Percentiles rank a stretch among this genome's conserved stretches.
Evolutionary conservation across 2,888 invertebrate species (phyloP).

Genomic region (Ametastegia equiseti): DNA sequence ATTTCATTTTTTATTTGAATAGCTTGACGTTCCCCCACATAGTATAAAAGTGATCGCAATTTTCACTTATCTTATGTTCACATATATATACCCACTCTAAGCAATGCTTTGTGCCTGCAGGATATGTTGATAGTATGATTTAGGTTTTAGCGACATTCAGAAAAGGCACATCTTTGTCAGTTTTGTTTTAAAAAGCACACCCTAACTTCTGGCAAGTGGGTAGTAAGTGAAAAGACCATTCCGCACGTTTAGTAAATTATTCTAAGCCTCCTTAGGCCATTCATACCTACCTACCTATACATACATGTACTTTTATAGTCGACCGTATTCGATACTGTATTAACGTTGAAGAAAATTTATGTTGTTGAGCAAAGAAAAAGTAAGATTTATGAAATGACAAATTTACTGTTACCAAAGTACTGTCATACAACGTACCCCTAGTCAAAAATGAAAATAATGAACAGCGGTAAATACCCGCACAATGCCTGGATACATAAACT

Average conservation of each 20-base stretch:
- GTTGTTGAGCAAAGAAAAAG: slow-evolving; percentile 29
- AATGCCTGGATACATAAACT: neutral
- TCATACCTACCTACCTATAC: neutral
- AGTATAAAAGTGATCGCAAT: neutral
- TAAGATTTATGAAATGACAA: neutral
- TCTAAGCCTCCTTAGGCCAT: neutral
- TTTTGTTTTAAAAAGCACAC: neutral
- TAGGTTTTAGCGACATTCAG: neutral
- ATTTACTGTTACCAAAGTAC: slow-evolving; percentile 35
- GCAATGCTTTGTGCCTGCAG: slow-evolving; percentile 21
- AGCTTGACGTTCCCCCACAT: neutral
- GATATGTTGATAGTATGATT: neutral
- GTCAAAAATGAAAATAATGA: neutral
- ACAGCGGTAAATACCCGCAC: neutral
- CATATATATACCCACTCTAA: neutral
- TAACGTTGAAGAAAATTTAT: slow-evolving; percentile 34
- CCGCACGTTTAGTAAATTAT: neutral
- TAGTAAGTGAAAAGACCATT: neutral
- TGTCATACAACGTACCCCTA: slow-evolving; percentile 7
- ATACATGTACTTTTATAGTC: slow-evolving; percentile 34
- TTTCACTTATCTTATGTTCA: neutral
- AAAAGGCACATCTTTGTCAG: neutral
- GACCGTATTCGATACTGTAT: slow-evolving; percentile 36
- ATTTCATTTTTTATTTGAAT: neutral
- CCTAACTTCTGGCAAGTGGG: neutral